phyloP scores from a whole-genome alignment of 2,797 vertebrate genomes.

The Coilia nasus region DNA sequence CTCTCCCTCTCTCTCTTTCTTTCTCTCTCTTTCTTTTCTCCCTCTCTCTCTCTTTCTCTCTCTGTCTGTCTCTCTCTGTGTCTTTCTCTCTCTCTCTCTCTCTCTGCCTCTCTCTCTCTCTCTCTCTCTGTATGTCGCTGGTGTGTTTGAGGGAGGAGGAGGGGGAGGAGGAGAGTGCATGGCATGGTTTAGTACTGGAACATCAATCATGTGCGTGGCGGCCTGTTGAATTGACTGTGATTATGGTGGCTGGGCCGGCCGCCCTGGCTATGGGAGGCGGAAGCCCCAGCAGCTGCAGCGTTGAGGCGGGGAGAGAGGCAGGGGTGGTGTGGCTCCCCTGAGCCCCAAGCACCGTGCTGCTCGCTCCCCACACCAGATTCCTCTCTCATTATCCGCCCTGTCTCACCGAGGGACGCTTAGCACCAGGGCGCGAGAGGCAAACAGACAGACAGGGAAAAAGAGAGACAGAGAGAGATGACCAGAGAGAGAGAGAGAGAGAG shows the following conservation, averaged over 20 bases:
- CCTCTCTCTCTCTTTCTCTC: neutral
- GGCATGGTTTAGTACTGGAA: slow-evolving; percentile 42
- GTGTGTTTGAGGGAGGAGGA: slow-evolving; percentile 6
- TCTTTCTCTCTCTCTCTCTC: neutral
- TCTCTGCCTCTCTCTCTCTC: neutral
- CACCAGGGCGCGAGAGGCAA: slow-evolving; percentile 45
- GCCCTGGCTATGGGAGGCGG: slow-evolving; percentile 48
- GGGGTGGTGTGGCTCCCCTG: slow-evolving; percentile 54
- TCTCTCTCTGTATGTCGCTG: neutral
- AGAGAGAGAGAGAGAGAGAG: neutral
- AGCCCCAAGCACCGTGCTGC: slow-evolving; percentile 17
- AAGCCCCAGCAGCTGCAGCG: slow-evolving; percentile 63
- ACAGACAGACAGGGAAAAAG: neutral
- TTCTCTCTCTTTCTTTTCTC: neutral
- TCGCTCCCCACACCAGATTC: slow-evolving; percentile 56
- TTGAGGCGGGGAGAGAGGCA: slow-evolving; percentile 16
- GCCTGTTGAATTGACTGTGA: slow-evolving; percentile 50
- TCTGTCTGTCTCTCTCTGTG: neutral
- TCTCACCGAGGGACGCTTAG: slow-evolving; percentile 58
- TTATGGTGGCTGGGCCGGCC: slow-evolving; percentile 4
- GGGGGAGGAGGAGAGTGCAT: slow-evolving; percentile 25
- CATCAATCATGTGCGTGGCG: slow-evolving; percentile 49
- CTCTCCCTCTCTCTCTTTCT: no score
- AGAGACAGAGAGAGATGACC: neutral
- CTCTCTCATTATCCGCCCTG: slow-evolving; percentile 69